phyloP scores from a whole-genome alignment of 2,113 vertebrate species.

The Siniperca knerii region DNA sequence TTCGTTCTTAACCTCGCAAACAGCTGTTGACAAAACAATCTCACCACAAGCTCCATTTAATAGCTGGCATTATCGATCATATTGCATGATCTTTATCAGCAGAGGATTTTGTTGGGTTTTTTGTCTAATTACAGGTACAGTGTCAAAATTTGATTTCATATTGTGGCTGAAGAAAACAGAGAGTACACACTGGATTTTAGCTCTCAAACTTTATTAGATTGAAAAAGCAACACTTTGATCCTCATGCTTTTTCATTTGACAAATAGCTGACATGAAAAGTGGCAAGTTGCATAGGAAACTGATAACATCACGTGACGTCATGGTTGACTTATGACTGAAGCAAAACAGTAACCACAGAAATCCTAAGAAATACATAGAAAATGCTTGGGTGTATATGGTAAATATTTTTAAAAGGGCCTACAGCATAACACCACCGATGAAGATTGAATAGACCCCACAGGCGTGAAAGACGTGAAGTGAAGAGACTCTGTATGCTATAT shows the following conservation, averaged over 20 bases:
- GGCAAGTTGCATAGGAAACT: background rate
- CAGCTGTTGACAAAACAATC: background rate
- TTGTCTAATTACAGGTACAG: background rate
- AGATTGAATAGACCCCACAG: background rate
- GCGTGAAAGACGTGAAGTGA: background rate
- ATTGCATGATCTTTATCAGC: background rate
- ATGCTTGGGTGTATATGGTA: background rate
- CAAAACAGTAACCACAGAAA: background rate
- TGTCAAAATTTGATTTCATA: background rate
- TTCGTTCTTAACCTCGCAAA: too few species aligned
- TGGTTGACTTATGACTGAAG: background rate
- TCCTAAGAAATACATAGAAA: background rate
- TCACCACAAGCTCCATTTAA: background rate
- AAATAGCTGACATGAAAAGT: background rate
- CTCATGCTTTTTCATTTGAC: too few species aligned
- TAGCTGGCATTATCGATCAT: too few species aligned
- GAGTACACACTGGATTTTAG: background rate
- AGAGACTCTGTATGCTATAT: background rate
- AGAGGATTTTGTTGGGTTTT: background rate
- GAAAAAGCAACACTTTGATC: background rate
- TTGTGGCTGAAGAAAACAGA: background rate
- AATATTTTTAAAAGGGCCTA: background rate
- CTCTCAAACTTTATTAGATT: background rate
- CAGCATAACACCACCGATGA: background rate
- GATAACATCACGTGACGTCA: background rate